These are phyloP conservation scores for Lepidochitona cinerea DNA, from an alignment of 2,888 invertebrate species.

Conservation along the genomic window DNA sequence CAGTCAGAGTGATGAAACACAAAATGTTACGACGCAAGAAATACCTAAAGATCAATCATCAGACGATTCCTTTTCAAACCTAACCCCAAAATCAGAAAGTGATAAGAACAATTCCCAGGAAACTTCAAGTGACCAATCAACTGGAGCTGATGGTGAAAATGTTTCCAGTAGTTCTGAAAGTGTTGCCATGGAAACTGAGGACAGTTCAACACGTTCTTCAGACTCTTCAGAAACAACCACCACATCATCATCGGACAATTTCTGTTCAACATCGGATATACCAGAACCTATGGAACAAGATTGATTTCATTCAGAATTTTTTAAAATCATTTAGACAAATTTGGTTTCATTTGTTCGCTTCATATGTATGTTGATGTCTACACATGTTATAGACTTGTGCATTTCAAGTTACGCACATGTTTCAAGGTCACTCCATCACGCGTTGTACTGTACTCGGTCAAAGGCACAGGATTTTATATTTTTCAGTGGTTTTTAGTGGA, in stretches of 20 bases:
- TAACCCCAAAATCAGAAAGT: neutral
- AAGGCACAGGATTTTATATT: too few relatives aligned
- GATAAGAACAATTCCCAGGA: neutral
- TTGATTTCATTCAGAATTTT: neutral
- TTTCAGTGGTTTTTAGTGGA: too few relatives aligned
- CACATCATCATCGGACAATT: neutral
- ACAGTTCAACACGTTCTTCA: neutral
- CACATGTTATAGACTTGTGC: too few relatives aligned
- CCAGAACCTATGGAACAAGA: neutral
- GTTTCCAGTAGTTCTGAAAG: too few relatives aligned
- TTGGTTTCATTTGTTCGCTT: too few relatives aligned
- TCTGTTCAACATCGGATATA: neutral
- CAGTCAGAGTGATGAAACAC: neutral
- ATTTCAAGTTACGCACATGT: too few relatives aligned
- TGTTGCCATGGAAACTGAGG: neutral
- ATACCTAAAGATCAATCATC: neutral
- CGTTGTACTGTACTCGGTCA: too few relatives aligned
- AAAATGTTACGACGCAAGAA: neutral
- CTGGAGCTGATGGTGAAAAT: too few relatives aligned
- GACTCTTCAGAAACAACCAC: neutral
- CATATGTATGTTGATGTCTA: too few relatives aligned
- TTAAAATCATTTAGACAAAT: neutral
- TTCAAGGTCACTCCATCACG: too few relatives aligned
- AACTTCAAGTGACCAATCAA: neutral
- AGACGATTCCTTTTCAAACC: neutral